phyloP scores from a whole-genome alignment of 2,797 vertebrate genomes.

The Brachyrhaphis roseni region DNA sequence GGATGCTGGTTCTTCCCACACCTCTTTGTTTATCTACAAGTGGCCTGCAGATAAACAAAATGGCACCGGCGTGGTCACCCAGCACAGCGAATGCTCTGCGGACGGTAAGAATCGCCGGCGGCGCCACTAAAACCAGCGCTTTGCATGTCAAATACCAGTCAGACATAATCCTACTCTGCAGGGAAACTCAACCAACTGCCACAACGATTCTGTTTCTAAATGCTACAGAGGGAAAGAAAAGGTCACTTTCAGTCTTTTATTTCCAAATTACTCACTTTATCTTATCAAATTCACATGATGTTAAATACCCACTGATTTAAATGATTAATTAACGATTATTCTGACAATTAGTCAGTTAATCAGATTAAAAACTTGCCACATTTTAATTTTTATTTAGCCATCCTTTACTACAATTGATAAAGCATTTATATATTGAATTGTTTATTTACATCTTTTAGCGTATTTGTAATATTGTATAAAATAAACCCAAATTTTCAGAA shows the following conservation, averaged over 20 bases:
- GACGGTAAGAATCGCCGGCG: conserved; percentile 73
- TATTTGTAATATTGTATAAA: too few relatives aligned
- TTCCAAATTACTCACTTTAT: not conserved
- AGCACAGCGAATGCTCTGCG: conserved; percentile 84
- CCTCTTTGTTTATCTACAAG: conserved; percentile 86
- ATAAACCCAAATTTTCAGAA: too few relatives aligned
- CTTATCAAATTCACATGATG: not conserved
- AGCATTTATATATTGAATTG: too few relatives aligned
- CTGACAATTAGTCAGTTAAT: too few relatives aligned
- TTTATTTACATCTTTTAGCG: too few relatives aligned
- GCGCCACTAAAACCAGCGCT: not conserved
- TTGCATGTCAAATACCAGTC: conserved; percentile 27
- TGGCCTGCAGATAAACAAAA: conserved; percentile 91
- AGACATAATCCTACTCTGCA: not conserved
- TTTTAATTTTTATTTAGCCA: too few relatives aligned
- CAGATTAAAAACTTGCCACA: not conserved
- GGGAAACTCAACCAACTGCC: not conserved
- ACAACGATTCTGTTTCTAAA: not conserved
- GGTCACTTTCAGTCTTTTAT: too few relatives aligned
- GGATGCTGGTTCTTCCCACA: conserved; percentile 92
- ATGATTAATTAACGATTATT: too few relatives aligned
- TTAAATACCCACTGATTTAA: too few relatives aligned
- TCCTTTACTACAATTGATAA: too few relatives aligned
- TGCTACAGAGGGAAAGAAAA: not conserved
- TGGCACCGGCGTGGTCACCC: conserved; percentile 87